These are phyloP conservation scores for Crax fasciolata DNA, from an alignment of 2,797 vertebrate species.

Conservation along the genomic window DNA sequence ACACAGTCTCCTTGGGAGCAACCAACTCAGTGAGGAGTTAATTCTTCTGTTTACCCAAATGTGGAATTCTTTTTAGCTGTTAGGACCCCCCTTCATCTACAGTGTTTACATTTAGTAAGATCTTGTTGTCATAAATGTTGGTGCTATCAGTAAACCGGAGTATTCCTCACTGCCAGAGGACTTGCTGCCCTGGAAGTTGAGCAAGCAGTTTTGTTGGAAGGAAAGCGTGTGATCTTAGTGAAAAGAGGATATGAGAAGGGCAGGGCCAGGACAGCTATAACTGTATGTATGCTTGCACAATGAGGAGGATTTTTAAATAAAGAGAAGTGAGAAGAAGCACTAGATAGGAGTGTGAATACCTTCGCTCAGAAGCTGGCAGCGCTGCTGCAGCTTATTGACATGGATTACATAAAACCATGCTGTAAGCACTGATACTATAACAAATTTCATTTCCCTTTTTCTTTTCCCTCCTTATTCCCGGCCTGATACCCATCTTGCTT, in stretches of 20 bases:
- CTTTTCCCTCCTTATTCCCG: constrained; percentile 29
- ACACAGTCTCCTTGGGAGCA: background rate
- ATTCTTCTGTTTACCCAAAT: background rate
- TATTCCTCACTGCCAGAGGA: background rate
- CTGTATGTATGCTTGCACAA: background rate
- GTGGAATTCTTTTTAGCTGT: background rate
- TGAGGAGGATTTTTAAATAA: background rate
- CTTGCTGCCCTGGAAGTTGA: background rate
- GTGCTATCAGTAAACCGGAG: background rate
- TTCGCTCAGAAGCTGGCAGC: background rate
- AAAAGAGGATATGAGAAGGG: constrained; percentile 42
- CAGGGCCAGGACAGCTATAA: background rate
- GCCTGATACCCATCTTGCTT: background rate
- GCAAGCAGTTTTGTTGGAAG: background rate
- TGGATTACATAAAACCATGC: background rate
- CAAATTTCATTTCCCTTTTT: constrained; percentile 52
- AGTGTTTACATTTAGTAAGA: background rate
- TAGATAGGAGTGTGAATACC: background rate
- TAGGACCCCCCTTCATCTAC: background rate
- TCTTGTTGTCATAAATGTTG: background rate
- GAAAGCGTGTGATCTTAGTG: background rate
- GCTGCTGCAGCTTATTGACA: background rate
- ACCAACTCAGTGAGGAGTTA: background rate
- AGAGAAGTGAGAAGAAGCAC: background rate
- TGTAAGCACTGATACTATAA: background rate